Evolutionary conservation across 2,113 vertebrate genomes (phyloP).

Genomic region (Oenanthe oenanthe): DNA sequence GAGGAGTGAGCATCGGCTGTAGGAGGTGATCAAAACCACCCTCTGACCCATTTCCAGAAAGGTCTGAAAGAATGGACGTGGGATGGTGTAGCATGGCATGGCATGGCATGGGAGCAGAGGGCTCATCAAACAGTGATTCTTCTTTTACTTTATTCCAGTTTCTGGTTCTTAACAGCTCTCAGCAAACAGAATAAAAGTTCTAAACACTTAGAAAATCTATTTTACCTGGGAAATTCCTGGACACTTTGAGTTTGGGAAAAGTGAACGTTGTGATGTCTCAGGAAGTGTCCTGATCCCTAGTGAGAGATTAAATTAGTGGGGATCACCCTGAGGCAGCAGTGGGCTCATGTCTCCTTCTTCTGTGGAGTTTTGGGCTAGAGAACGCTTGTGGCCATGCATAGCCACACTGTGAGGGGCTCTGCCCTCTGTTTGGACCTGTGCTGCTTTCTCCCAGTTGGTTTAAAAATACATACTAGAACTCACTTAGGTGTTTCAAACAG

Average conservation of each 20-base stretch:
- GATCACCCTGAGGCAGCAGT: background rate
- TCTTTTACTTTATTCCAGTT: background rate
- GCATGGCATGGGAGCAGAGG: background rate
- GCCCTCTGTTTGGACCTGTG: background rate
- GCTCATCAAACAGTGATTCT: background rate
- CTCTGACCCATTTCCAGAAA: background rate
- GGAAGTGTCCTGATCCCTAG: background rate
- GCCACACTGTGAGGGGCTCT: background rate
- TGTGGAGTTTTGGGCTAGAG: background rate
- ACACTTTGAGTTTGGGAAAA: background rate
- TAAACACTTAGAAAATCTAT: background rate
- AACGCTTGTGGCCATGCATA: rapidly evolving
- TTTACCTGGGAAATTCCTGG: background rate
- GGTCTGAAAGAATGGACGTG: background rate
- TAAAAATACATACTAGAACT: background rate
- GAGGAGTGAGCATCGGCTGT: background rate
- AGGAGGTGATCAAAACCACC: background rate
- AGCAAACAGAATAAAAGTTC: background rate
- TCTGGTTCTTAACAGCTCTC: background rate
- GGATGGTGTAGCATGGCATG: too few relatives aligned
- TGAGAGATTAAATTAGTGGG: rapidly evolving
- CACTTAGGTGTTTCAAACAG: background rate
- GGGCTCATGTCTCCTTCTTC: background rate
- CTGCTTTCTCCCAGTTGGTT: background rate
- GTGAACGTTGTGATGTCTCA: background rate